phyloP scores from a whole-genome alignment of 2,797 vertebrate species.

The Eidolon dupreanum region DNA sequence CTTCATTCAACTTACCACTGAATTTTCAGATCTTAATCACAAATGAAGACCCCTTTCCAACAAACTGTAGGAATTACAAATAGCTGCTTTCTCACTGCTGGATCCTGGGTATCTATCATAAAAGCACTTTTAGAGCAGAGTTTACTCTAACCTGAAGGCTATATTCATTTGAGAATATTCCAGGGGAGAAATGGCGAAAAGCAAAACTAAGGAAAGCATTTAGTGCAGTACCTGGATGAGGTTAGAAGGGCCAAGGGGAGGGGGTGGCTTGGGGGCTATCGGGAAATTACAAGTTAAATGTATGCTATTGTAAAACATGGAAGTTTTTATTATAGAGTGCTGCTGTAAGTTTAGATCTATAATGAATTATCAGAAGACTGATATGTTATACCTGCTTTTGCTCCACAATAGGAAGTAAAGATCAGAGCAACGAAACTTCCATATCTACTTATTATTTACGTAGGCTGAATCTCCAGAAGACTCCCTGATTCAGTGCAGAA shows the following conservation, averaged over 20 bases:
- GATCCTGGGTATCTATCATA: background rate
- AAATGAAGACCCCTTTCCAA: background rate
- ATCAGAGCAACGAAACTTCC: background rate
- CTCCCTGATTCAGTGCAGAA: background rate
- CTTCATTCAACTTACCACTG: background rate
- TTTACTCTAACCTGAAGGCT: background rate
- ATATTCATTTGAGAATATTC: background rate
- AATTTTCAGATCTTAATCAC: background rate
- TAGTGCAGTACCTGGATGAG: background rate
- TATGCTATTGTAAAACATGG: background rate
- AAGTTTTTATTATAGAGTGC: background rate
- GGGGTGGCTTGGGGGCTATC: background rate
- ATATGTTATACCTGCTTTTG: background rate
- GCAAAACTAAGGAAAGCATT: background rate
- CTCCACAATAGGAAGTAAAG: background rate
- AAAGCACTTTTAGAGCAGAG: background rate
- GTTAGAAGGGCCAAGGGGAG: background rate
- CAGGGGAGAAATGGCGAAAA: background rate
- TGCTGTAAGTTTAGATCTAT: background rate
- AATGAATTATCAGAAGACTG: background rate
- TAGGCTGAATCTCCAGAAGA: background rate
- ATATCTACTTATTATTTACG: background rate
- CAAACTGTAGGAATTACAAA: background rate
- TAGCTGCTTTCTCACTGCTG: background rate
- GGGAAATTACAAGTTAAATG: constrained; percentile 6